Base-by-base conservation (phyloP, 2,888 invertebrate species). In the Norana najaformis region DNA sequence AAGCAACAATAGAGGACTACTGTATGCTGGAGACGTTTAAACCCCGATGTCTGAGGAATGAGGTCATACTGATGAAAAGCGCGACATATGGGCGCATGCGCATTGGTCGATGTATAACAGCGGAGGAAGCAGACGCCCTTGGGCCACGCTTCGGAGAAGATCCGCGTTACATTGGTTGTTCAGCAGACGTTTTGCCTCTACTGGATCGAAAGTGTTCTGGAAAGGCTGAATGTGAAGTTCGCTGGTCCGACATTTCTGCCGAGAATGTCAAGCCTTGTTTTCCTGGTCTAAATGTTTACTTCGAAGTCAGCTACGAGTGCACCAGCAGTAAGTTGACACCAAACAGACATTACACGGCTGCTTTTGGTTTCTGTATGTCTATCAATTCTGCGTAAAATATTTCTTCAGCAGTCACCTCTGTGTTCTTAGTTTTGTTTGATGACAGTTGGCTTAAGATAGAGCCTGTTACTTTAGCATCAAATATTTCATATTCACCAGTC, bases 171-270 rank as follows among this genome's bases (percentile, higher is more conserved):
- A 35, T 90, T 35, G 90, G 89, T 18, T 90, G 90, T 82, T 88
- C 39, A 36, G 89, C 69, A 4, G 90, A 90, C 38, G 90, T 90
- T 35, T 30, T 88, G 34, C 34, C 36, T n/a, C 34, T 89, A 23
- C 30, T 89, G 34, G 90, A 90, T 23, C 30, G 36, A 38, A 89
- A 90, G n/a, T 90, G 90, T 83, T 88, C 90, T 16, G 90, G 90
- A n/a, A 41, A 41, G 35, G 41, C 83, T 37, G 85, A 53, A 13
- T 90, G 90, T 37, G 85, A 85, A 36, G 85, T 90, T 39, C 41
- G 39, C n/a, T 39, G n/a, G 34, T 39, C 85, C 30, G 47, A 90
- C 35, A 85, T 85, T 23, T 36, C 35, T 35, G 37, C 36, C 14
- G 85, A 35, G 35, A 90, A 47, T 39, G 41, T 85, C 90, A 85